Conservation (phyloP, 37 sponge, comb jelly and placozoan genomes). For the Ephydatia muelleri region DNA sequence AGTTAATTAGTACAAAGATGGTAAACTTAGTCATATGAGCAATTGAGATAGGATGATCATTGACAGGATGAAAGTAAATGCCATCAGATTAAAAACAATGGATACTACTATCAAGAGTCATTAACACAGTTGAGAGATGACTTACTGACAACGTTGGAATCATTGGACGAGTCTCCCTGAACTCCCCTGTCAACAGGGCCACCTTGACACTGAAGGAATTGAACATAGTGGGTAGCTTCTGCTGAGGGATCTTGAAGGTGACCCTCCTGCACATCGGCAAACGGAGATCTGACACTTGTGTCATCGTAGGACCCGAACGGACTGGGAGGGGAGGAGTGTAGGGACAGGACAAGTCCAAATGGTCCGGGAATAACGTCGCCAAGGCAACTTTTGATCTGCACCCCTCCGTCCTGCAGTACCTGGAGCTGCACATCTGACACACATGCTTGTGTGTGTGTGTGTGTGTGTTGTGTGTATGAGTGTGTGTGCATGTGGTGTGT, state of each 20-base stretch:
- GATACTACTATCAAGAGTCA: too few relatives aligned
- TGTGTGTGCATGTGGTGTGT: slow-evolving; percentile 19
- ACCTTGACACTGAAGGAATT: slow-evolving; percentile 7
- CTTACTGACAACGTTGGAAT: slow-evolving; percentile 27
- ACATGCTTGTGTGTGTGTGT: not conserved
- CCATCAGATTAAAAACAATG: too few relatives aligned
- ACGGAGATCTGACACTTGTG: not conserved
- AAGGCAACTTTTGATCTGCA: slow-evolving; percentile 8
- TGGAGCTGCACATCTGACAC: not conserved
- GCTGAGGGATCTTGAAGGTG: not conserved
- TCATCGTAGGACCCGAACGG: not conserved
- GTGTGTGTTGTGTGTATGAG: not conserved
- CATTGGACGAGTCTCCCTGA: not conserved
- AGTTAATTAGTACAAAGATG: too few relatives aligned
- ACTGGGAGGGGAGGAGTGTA: not conserved
- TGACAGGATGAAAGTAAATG: too few relatives aligned
- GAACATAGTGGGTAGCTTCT: slow-evolving; percentile 10
- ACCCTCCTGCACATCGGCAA: slow-evolving; percentile 13
- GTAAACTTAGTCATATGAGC: too few relatives aligned
- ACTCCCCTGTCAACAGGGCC: not conserved
- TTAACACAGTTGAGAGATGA: too few relatives aligned
- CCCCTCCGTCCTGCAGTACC: not conserved
- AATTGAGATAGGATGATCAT: too few relatives aligned
- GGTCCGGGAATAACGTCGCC: slow-evolving; percentile 4
- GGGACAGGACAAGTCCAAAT: not conserved